Conservation (phyloP, 2,113 vertebrate species). For the Phrynosoma platyrhinos region DNA sequence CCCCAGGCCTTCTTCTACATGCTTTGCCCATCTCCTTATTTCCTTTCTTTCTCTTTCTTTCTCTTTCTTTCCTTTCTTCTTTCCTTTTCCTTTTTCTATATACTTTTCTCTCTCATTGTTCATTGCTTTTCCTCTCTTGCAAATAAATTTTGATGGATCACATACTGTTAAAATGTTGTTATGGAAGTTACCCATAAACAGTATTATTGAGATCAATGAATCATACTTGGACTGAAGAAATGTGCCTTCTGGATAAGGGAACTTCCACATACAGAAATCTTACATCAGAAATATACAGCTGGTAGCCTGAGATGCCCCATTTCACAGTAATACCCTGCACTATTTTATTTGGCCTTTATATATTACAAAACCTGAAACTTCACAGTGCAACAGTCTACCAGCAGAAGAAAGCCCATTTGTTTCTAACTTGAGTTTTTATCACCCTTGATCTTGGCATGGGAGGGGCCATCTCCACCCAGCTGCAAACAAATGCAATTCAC, state of each 20-base stretch:
- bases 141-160: background rate
- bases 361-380: slow-evolving; percentile 3
- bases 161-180: background rate
- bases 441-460: slow-evolving; percentile 65
- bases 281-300: background rate
- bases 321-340: background rate
- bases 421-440: slow-evolving; percentile 68
- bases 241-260: background rate
- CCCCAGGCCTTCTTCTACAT: too few species aligned
- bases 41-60: too few species aligned
- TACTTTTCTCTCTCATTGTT: too few species aligned
- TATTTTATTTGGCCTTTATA: background rate
- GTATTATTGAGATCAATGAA: background rate
- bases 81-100: too few species aligned
- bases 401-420: slow-evolving; percentile 58
- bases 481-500: slow-evolving; percentile 63
- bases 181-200: background rate
- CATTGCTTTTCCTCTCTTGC: too few species aligned
- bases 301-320: background rate
- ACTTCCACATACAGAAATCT: background rate
- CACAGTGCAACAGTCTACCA: slow-evolving; percentile 29
- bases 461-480: slow-evolving; percentile 72
- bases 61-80: too few species aligned
- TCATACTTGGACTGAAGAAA: background rate
- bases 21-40: too few species aligned